Evolutionary conservation across 2,797 vertebrate species (phyloP), one percentile per base, ranked within the genome.

Genomic region (Chloroceryle amazona): DNA sequence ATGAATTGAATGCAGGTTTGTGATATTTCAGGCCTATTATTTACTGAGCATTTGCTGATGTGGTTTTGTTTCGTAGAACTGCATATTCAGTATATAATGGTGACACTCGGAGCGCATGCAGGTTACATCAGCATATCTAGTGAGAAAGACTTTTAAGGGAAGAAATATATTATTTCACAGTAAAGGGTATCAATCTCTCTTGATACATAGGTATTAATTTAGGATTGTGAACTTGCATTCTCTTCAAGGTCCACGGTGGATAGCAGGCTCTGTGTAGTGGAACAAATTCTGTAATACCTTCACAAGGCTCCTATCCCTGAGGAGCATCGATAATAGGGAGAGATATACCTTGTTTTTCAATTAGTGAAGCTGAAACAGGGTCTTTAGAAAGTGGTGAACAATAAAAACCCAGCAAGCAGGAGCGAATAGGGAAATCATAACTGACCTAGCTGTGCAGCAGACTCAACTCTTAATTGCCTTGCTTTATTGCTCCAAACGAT

Each of bases 21-120:
- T 84, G 84, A 29, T 93, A 89, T 94, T 95, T 95, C 82, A 92
- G 62, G 87, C 42, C 62, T 91, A 55, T 94, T 96, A 96, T 81
- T 91, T 93, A 88, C 79, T 55, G 79, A 54, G 55, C 66, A 74
- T 96, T 95, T 96, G 91, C 96, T 97, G 95, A 97, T 80, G 66
- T 90, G 58, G 62, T 44, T 65, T 92, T 96, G 62, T 96, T 82
- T 71, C 35, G 52, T 4, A 80, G 60, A 95, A 93, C 70, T 96
- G 84, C 83, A 80, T 81, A 86, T 92, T 94, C 85, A 80, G 47
- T 92, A 31, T 86, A 70, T 85, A 82, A 86, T 55, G 35, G 49
- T 82, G 91, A 49, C 58, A 85, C 66, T 85, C 51, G 74, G 66
- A 46, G 20, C 4, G 7, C 26, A 71, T 96, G 96, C 78, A 90